These are phyloP conservation scores for Vesta saturnalis DNA, from an alignment of 2,888 invertebrate species.

Conservation along the genomic window DNA sequence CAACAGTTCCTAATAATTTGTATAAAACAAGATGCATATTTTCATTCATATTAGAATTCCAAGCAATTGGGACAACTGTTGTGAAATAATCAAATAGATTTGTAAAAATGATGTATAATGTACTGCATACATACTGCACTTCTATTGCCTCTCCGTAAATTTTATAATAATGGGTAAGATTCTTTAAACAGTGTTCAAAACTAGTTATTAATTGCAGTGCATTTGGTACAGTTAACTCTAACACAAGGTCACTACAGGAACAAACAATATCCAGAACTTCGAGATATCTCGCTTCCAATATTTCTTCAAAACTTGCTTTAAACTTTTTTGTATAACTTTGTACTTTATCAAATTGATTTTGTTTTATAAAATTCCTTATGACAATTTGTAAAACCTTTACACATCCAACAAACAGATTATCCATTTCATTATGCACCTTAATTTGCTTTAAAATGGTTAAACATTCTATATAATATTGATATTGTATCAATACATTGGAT, in stretches of 20 bases:
- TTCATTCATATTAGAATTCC: conserved; percentile 11
- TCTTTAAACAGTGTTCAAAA: conserved; percentile 8
- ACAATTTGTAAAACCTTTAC: conserved; percentile 17
- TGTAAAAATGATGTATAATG: conserved; percentile 1
- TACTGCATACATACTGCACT: conserved; percentile 2
- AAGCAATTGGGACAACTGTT: background rate
- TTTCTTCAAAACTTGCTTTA: background rate
- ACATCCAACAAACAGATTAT: background rate
- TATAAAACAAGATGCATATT: conserved; percentile 12
- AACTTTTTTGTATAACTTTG: background rate
- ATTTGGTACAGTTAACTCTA: background rate
- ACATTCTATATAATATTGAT: conserved; percentile 1
- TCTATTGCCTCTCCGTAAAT: background rate
- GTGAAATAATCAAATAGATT: conserved; percentile 8
- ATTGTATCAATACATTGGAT: conserved; percentile 4
- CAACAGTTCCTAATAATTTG: conserved; percentile 15
- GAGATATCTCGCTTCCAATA: background rate
- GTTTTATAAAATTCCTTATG: conserved; percentile 6
- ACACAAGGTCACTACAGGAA: background rate
- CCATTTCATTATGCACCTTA: background rate
- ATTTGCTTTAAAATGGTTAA: conserved; percentile 11
- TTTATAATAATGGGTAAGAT: background rate
- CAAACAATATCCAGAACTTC: conserved; percentile 9
- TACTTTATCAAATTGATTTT: conserved; percentile 17
- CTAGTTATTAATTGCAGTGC: background rate